Base-by-base conservation (phyloP, 1,140 invertebrate species). In the Neotoxoptera formosana region DNA sequence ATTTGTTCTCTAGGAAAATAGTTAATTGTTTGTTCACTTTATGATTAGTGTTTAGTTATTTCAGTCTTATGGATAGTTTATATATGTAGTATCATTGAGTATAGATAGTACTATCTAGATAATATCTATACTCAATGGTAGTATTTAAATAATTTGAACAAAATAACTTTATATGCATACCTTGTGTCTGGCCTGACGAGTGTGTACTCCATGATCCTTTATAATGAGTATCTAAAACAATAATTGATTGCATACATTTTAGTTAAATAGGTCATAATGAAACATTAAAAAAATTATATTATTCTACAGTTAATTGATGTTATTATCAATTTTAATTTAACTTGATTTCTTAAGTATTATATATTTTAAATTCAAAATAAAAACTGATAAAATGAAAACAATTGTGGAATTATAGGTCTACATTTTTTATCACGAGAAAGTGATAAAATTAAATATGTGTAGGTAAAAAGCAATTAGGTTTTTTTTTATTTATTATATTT, bases 171-270 rank as follows among this genome's bases (percentile, higher is more conserved):
- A 76, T n/a, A 76, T 83, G 94, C 94, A 95, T 94, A 96, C 96
- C 96, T 96, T 96, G 95, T 67, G 95, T 95, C 94, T 96, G 96
- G 87, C 96, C 96, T 53, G 96, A 95, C 90, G 96, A 95, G 95
- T 96, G 96, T 34, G 96, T 95, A 94, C 96, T 96, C 96, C 96
- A 97, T 95, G 96, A 96, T 94, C 96, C 96, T 95, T 97, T 97
- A 95, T 97, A 97, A 94, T 96, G 96, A 89, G 96, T 96, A 95
- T 96, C 96, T 96, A 96, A 94, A 96, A 96, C 51, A 90, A 90
- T 41, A 56, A 41, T 36, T 76, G 1, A 67, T 90, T 67, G n/a
- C n/a, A n/a, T 67, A 67, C 0, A n/a, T 67, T n/a, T 67, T 67
- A 17, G 60, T n/a, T 14, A 6, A 14, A 67, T n/a, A n/a, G 60